Evolutionary conservation across 2,113 vertebrate genomes (phyloP).

Genomic region (Peromyscus polionotus): DNA sequence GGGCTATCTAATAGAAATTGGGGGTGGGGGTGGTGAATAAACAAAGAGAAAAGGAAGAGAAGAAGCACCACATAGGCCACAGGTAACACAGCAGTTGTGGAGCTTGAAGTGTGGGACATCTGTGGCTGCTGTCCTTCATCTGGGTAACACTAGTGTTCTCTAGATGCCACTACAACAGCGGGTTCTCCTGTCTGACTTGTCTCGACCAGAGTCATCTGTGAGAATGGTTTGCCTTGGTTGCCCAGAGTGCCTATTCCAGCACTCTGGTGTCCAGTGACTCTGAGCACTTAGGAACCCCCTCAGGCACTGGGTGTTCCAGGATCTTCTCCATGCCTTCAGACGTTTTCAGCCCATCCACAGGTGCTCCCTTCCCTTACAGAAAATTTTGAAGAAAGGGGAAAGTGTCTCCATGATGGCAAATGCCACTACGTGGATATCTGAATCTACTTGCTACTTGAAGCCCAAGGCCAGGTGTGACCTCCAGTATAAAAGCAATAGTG

Average conservation of each 20-base stretch:
- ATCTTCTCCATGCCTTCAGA: neutral
- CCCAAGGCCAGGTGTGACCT: neutral
- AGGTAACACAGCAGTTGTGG: neutral
- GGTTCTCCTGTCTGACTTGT: neutral
- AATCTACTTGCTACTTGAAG: constrained; percentile 13
- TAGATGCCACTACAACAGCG: neutral
- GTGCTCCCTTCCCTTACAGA: neutral
- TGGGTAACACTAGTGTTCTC: constrained; percentile 6
- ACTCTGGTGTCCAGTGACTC: neutral
- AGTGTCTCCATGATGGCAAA: neutral
- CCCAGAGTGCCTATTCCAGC: neutral
- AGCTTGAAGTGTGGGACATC: neutral
- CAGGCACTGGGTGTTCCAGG: neutral
- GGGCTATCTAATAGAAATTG: constrained; percentile 8
- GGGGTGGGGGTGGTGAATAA: constrained; percentile 9
- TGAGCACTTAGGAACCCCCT: neutral
- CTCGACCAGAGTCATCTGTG: neutral
- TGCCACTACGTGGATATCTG: neutral
- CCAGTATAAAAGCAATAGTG: neutral
- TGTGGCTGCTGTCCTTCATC: neutral
- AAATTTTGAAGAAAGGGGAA: constrained; percentile 31
- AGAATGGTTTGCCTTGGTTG: neutral
- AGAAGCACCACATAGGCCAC: neutral
- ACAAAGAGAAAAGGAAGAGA: constrained; percentile 39
- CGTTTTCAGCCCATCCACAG: neutral